Base-by-base conservation (phyloP, 2,113 vertebrate species). In the Aspiorhynchus laticeps region DNA sequence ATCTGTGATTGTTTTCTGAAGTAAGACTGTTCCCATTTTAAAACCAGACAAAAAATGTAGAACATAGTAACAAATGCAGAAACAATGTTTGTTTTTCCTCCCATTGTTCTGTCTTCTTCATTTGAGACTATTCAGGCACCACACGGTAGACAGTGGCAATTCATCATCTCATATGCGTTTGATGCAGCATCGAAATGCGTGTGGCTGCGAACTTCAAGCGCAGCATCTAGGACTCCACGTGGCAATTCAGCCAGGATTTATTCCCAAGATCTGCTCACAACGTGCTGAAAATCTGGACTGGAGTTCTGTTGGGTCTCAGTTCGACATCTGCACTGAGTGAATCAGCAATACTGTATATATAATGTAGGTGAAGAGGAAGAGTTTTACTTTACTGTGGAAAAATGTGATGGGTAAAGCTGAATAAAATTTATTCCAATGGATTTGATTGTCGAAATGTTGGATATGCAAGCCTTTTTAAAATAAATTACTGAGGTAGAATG, bases 191-290 rank as follows among this genome's bases (percentile, higher is more conserved):
- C 28, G 56, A 33, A 51, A 48, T 7, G 67, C 48, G 19, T 71
- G 38, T 46, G 84, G 15, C 78, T 76, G 36, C 31, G 67, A 48
- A 78, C 73, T 79, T 74, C 79, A 82, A 26, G 67, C 33, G 15
- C 21, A 73, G 33, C 33, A 46, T 81, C 21, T 61, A 43, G 78
- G 61, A 63, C 43, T 69, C 38, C 46, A 77, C 61, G 51, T 24
- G 28, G 51, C 38, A 8, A 31, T 4, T 3, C 74, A 41, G 41
- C 26, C 41, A 67, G 65, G 71, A 51, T 69, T 83, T 63, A 77
- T 86, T 86, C 33, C 48, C 51, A 74, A 28, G 78, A 38, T 53
- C 65, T 56, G 67, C 77, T 80, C 9, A 48, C 84, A 85, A 76
- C 12, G 8, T 31, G 74, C n/a, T 26, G 48, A 38, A 74, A 81